These are phyloP conservation scores for mouse (Mus musculus) DNA, from an alignment of 2,113 vertebrate genomes.

Conservation along the genomic window DNA sequence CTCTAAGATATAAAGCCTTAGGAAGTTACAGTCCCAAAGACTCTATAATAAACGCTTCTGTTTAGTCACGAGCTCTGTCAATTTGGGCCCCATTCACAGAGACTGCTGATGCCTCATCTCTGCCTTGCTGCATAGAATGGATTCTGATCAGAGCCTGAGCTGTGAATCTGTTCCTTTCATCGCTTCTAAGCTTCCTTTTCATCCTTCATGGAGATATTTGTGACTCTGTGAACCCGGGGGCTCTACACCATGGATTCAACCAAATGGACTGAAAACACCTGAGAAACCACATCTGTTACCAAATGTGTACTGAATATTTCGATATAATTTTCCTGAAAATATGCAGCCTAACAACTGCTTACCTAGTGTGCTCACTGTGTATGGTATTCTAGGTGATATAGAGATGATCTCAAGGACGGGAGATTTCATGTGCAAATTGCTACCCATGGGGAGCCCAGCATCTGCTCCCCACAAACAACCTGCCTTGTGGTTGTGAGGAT, in stretches of 20 bases:
- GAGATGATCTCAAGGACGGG: neutral
- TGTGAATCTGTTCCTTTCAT: neutral
- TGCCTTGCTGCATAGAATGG: neutral
- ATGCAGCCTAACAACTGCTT: neutral
- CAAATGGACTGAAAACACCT: neutral
- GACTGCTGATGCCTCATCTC: neutral
- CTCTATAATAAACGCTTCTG: neutral
- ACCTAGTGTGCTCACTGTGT: too few relatives aligned
- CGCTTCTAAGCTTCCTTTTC: neutral
- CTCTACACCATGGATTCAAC: neutral
- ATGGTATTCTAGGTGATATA: too few relatives aligned
- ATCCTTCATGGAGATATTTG: neutral
- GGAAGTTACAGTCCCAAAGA: neutral
- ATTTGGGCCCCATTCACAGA: neutral
- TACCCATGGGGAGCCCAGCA: neutral
- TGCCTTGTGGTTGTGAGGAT: neutral
- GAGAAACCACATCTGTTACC: neutral
- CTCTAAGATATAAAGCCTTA: neutral
- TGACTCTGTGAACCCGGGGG: neutral
- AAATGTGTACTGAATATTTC: neutral
- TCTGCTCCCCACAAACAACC: neutral
- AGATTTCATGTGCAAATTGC: neutral
- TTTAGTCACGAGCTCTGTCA: neutral
- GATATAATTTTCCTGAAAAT: neutral
- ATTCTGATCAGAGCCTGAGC: neutral